Evolutionary conservation across 2,888 invertebrate genomes (phyloP), one percentile per base, ranked within the genome.

Genomic region (Subacronicta megacephala): DNA sequence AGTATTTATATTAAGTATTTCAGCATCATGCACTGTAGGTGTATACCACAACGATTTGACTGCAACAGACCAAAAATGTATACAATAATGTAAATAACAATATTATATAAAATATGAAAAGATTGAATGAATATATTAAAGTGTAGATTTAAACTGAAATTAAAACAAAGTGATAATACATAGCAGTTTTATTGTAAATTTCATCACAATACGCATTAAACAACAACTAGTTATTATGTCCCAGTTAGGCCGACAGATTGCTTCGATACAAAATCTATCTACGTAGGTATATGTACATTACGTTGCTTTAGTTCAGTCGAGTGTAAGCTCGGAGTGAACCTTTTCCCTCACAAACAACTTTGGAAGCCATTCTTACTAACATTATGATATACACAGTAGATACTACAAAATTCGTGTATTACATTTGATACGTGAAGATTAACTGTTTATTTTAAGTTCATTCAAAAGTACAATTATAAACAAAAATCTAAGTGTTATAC

Each of bases 161-260:
- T 13, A 78, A 80, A 81, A 80, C 42, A 23, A 58, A 56, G n/a
- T 40, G 47, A 9, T 59, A 73, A 77, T 80, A 80, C 77, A 70
- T 78, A 85, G 83, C 76, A 71, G 74, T 87, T 87, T 89, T 85
- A 87, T 89, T 85, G 60, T 77, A 78, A 72, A 78, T 78, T 78
- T 81, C 77, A 81, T 82, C 85, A 85, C 82, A 85, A 80, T 82
- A 74, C 43, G 82, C 80, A 82, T 81, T 80, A 82, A 26, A 87
- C 83, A 85, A 88, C 83, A 85, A 81, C 69, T 75, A 80, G 67
- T 83, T 86, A 84, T 87, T 86, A 88, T 84, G 82, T 80, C 81
- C 76, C 76, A 63, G 75, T 81, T 82, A 83, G 75, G 75, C 81
- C 79, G 68, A 80, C 55, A 78, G 69, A 68, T 62, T 77, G 77